These are phyloP conservation scores for Drosophila pegasa DNA, from an alignment of 2,888 invertebrate genomes.

Conservation along the genomic window DNA sequence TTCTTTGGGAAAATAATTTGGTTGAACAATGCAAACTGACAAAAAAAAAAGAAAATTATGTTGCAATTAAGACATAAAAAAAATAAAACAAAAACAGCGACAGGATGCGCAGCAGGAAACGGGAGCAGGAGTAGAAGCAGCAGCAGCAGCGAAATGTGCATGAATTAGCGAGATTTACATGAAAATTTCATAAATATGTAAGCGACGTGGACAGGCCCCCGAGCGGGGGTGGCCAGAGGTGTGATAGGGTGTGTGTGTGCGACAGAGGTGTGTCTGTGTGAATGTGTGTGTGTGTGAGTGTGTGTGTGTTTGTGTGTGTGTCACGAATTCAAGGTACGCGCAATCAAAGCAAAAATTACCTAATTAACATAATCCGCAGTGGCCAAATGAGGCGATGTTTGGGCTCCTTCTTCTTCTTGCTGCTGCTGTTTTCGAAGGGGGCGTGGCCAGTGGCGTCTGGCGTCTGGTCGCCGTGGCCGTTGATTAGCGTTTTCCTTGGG, in stretches of 20 bases:
- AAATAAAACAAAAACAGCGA: slow-evolving; percentile 22
- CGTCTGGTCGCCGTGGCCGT: slow-evolving; percentile 54
- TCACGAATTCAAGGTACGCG: slow-evolving; percentile 63
- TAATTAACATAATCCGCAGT: slow-evolving; percentile 82
- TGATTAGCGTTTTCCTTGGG: slow-evolving; percentile 66
- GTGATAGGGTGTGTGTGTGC: neutral
- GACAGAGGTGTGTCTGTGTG: neutral
- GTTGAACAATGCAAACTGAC: slow-evolving; percentile 31
- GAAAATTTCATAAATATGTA: slow-evolving; percentile 80
- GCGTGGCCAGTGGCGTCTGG: slow-evolving; percentile 27
- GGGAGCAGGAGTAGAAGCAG: slow-evolving; percentile 8
- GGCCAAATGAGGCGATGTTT: slow-evolving; percentile 74
- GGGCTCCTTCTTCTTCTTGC: slow-evolving; percentile 29
- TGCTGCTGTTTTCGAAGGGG: slow-evolving; percentile 31
- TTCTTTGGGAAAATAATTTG: slow-evolving; percentile 45
- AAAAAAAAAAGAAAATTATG: slow-evolving; percentile 47
- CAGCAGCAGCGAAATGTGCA: slow-evolving; percentile 60
- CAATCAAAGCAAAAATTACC: slow-evolving; percentile 82
- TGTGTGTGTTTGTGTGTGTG: neutral
- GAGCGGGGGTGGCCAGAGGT: slow-evolving; percentile 11
- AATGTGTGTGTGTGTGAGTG: neutral
- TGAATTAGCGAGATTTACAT: slow-evolving; percentile 76
- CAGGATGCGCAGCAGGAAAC: slow-evolving; percentile 8
- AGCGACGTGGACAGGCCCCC: slow-evolving; percentile 47
- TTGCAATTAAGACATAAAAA: slow-evolving; percentile 66